Evolutionary conservation across 30 jellyfish, hydroid and myxozoan species (phyloP), one percentile per base, ranked within the genome.

Genomic region (Mastigias papua): DNA sequence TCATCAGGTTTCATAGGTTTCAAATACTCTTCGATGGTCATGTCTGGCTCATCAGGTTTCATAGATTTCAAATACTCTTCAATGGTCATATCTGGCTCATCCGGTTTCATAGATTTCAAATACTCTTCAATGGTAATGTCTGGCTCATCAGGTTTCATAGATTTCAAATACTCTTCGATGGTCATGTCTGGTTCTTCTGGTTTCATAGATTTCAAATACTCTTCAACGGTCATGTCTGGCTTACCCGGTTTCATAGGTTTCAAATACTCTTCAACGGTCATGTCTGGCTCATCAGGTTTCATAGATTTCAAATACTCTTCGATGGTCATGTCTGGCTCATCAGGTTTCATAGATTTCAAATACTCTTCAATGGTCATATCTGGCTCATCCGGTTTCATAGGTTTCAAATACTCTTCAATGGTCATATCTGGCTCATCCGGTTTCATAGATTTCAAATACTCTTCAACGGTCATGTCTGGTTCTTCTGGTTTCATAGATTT

Each of bases 321-420:
- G 16, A 73, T 71, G 1, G 85, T 73, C 70, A 73, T 35, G n/a
- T 73, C 85, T 19, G 33, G 34, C 48, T 46, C 71, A 11, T 73
- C 85, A 17, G 42, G 49, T 50, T 73, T 25, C 48, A 42, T 46
- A 27, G 66, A 22, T 35, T 21, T 34, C 66, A 71, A 42, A 71
- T 71, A 71, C 32, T 71, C 82, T 71, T 71, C 82, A 71, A 71
- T 78, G 4, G 88, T 77, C 88, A 77, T 29, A 50, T 77, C 88
- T 4, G 16, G 78, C 63, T 26, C 58, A 28, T 35, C 33, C 31
- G 46, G 61, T 61, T 62, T 50, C 68, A 60, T 61, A 61, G 78
- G 5, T 57, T 25, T 33, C 89, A 79, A 64, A 62, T 79, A 68
- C 61, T 64, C 81, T 80, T 80, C 90, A 28, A 80, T 82, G 0